Evolutionary conservation across 2,113 vertebrate genomes (phyloP).

Genomic region (Semicossyphus pulcher): DNA sequence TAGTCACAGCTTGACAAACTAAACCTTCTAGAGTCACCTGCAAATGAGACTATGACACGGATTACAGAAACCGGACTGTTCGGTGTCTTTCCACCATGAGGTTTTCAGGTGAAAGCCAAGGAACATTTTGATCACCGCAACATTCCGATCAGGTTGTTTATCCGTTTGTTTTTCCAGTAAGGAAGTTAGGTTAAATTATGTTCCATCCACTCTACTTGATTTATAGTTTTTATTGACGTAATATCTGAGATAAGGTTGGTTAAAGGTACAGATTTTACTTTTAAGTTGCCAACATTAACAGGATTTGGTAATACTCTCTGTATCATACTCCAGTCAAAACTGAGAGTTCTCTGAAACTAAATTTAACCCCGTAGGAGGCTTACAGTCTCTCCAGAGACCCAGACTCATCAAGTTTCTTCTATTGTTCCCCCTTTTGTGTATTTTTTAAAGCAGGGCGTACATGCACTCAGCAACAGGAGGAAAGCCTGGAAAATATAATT

Average conservation of each 20-base stretch:
- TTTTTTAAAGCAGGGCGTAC: not conserved
- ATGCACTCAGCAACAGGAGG: not conserved
- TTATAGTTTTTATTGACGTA: too few relatives aligned
- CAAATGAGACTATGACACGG: too few relatives aligned
- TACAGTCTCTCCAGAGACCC: not conserved
- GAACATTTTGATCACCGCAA: not conserved
- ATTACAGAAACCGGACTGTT: not conserved
- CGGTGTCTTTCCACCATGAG: not conserved
- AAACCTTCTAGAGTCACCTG: too few relatives aligned
- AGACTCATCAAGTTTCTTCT: constrained; percentile 10
- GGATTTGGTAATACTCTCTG: not conserved
- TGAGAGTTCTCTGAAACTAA: not conserved
- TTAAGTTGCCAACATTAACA: too few relatives aligned
- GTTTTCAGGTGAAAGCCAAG: not conserved
- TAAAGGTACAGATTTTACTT: too few relatives aligned
- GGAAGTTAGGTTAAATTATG: not conserved
- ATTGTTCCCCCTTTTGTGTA: not conserved
- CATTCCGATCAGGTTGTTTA: not conserved
- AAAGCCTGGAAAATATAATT: not conserved
- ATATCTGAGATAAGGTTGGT: too few relatives aligned
- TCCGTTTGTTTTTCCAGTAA: not conserved
- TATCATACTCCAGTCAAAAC: not conserved
- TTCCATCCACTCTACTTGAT: not conserved
- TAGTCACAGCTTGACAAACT: not conserved
- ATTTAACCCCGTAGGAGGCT: not conserved